Percentiles rank a stretch among this genome's conserved stretches.
Evolutionary conservation across 1,140 invertebrate species (phyloP).

Genomic region (Cyclargus thomasi): DNA sequence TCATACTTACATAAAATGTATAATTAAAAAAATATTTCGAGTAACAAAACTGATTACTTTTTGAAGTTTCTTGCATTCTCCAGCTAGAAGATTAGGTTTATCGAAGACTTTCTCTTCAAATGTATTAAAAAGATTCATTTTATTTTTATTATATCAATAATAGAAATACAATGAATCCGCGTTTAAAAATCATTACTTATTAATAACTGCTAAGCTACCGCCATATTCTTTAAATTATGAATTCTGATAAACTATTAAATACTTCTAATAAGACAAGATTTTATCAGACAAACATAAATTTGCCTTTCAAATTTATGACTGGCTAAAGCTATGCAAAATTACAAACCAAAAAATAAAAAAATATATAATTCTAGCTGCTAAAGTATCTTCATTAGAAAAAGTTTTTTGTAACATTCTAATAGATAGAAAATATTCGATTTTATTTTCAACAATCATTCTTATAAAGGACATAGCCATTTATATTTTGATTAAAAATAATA

Average conservation of each 20-base stretch:
- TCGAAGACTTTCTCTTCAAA: too few species aligned
- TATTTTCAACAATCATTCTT: background rate
- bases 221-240: too few species aligned
- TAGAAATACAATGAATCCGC: too few species aligned
- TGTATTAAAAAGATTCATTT: too few species aligned
- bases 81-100: too few species aligned
- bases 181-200: too few species aligned
- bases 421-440: background rate
- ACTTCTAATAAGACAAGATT: background rate
- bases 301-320: background rate
- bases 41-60: too few species aligned
- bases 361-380: background rate
- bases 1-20: too few species aligned
- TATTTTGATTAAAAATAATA: background rate
- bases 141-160: too few species aligned
- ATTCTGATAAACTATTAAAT: background rate
- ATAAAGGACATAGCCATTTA: background rate
- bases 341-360: background rate
- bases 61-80: too few species aligned
- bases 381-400: background rate
- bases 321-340: background rate
- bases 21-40: too few species aligned
- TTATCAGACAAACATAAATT: background rate
- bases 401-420: background rate
- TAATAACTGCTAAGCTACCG: too few species aligned